These are phyloP conservation scores for Hystrix cristata DNA, from an alignment of 2,113 vertebrate genomes.

Conservation along the genomic window DNA sequence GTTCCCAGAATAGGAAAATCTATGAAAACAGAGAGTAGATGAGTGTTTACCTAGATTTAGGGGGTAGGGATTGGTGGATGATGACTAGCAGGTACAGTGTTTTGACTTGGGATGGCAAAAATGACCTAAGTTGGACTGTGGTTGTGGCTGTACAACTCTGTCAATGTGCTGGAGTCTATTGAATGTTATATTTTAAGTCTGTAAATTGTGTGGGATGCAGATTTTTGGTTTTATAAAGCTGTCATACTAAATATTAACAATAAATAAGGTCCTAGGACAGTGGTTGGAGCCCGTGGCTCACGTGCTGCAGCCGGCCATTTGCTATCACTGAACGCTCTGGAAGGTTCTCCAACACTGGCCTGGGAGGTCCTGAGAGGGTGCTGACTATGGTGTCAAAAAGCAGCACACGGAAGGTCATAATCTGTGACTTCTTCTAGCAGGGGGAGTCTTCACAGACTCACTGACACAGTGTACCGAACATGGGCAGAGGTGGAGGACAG, in stretches of 20 bases:
- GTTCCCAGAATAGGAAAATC: not conserved
- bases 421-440: not conserved
- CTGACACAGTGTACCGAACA: not conserved
- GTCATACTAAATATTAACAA: not conserved
- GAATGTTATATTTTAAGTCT: not conserved
- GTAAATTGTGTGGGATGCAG: not conserved
- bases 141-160: not conserved
- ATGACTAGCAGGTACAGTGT: too few relatives aligned
- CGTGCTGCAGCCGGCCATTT: not conserved
- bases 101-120: not conserved
- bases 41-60: not conserved
- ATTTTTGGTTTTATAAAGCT: not conserved
- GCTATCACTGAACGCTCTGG: not conserved
- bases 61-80: not conserved
- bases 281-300: not conserved
- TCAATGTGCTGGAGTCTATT: not conserved
- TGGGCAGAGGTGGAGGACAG: not conserved
- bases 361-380: not conserved
- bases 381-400: not conserved
- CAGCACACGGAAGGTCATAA: not conserved
- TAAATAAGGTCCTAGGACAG: too few relatives aligned
- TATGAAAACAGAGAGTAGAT: not conserved
- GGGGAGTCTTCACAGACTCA: not conserved
- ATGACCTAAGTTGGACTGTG: not conserved
- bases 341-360: not conserved